Conservation (phyloP, 2,113 vertebrate genomes). For the Dicentrarchus labrax region DNA sequence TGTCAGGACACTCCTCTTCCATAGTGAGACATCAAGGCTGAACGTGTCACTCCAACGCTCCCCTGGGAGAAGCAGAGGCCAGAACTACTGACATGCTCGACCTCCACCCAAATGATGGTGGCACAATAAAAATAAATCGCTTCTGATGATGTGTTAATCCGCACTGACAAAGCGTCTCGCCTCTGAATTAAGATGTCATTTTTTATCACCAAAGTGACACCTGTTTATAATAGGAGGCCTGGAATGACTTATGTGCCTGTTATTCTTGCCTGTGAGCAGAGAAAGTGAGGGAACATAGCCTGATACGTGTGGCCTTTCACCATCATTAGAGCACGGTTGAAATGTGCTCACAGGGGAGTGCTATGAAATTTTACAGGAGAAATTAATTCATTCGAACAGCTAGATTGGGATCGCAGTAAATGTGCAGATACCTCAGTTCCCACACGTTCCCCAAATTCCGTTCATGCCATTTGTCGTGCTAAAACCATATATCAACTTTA, state of each 20-base stretch:
- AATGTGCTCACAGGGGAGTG: constrained; percentile 59
- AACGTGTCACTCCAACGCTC: constrained; percentile 43
- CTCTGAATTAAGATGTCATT: constrained; percentile 85
- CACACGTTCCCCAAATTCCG: constrained; percentile 26
- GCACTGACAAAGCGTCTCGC: constrained; percentile 78
- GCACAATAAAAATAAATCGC: constrained; percentile 82
- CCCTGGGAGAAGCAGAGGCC: constrained; percentile 55
- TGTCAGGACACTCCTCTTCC: constrained; percentile 46
- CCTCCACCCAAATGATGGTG: constrained; percentile 72
- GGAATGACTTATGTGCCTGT: constrained; percentile 81
- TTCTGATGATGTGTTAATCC: constrained; percentile 84
- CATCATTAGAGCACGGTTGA: constrained; percentile 44
- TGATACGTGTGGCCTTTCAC: constrained; percentile 59
- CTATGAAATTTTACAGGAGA: constrained; percentile 56
- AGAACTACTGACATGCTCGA: constrained; percentile 62
- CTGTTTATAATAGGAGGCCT: constrained; percentile 85
- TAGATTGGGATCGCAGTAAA: constrained; percentile 50
- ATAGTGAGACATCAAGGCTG: constrained; percentile 66
- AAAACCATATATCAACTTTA: constrained; percentile 35
- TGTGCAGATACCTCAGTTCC: constrained; percentile 50
- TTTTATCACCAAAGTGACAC: constrained; percentile 85
- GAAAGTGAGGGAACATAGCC: constrained; percentile 53
- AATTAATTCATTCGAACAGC: constrained; percentile 65
- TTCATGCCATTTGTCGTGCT: constrained; percentile 45
- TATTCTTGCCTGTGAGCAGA: constrained; percentile 73